phyloP scores from a whole-genome alignment of 2,113 vertebrate species.

The Callochromis pleurospilus region DNA sequence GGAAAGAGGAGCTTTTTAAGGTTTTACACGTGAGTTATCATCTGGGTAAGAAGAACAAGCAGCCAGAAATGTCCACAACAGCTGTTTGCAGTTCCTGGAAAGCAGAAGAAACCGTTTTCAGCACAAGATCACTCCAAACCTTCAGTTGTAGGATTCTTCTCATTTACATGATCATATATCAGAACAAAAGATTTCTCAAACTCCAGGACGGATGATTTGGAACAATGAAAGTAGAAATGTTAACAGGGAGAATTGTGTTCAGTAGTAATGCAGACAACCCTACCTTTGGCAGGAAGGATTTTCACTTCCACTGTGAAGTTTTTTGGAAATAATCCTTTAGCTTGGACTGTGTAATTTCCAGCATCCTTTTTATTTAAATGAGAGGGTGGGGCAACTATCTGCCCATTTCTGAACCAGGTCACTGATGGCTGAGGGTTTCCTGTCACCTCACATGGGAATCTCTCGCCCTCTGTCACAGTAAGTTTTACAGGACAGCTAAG shows the following conservation, averaged over 20 bases:
- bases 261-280: neutral
- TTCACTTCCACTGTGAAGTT: slow-evolving; percentile 44
- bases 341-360: slow-evolving; percentile 28
- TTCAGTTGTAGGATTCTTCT: neutral
- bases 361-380: slow-evolving; percentile 8
- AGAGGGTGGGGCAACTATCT: neutral
- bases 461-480: slow-evolving; percentile 16
- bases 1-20: neutral
- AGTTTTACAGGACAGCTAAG: slow-evolving; percentile 7
- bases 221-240: neutral
- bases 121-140: neutral
- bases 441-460: slow-evolving; percentile 28
- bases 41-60: neutral
- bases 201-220: neutral
- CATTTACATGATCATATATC: neutral
- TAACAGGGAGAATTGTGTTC: neutral
- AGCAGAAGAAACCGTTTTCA: neutral
- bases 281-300: slow-evolving; percentile 22
- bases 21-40: slow-evolving; percentile 3
- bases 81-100: slow-evolving; percentile 23
- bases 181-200: neutral
- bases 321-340: neutral
- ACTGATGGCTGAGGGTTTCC: slow-evolving; percentile 44
- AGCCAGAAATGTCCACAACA: neutral
- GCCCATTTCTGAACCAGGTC: slow-evolving; percentile 40